Percentiles rank a stretch among this genome's conserved stretches.
phyloP scores from a whole-genome alignment of 2,113 vertebrate genomes.

The Sebastes schlegelii region DNA sequence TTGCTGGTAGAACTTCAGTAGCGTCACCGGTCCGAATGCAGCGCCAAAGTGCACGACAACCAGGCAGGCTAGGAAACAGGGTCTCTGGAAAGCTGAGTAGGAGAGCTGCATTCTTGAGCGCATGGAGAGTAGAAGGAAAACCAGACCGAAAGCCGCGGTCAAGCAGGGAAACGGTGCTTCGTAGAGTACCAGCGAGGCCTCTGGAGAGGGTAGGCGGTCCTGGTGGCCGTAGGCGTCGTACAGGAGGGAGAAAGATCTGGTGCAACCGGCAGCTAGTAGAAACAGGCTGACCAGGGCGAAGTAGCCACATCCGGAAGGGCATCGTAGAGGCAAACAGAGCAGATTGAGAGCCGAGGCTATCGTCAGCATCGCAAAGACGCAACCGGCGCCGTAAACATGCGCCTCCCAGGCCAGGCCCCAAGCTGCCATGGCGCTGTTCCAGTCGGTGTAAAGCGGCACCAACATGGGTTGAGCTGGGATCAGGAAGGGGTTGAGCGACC shows the following conservation, averaged over 20 bases:
- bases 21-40: slow-evolving; percentile 84
- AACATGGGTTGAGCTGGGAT: slow-evolving; percentile 82
- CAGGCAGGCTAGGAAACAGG: slow-evolving; percentile 85
- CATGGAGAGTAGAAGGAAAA: slow-evolving; percentile 90
- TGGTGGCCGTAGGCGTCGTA: slow-evolving; percentile 89
- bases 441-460: slow-evolving; percentile 87
- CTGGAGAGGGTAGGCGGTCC: slow-evolving; percentile 81
- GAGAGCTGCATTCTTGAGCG: slow-evolving; percentile 85
- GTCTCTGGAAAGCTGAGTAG: slow-evolving; percentile 85
- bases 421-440: slow-evolving; percentile 88
- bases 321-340: slow-evolving; percentile 87
- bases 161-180: slow-evolving; percentile 91
- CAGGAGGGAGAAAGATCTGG: slow-evolving; percentile 86
- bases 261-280: slow-evolving; percentile 83
- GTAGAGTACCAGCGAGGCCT: slow-evolving; percentile 84
- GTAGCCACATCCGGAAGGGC: slow-evolving; percentile 88
- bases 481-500: slow-evolving; percentile 67
- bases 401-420: slow-evolving; percentile 94
- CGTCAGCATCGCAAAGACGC: slow-evolving; percentile 86
- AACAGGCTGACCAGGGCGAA: slow-evolving; percentile 88
- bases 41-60: slow-evolving; percentile 86
- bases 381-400: slow-evolving; percentile 89
- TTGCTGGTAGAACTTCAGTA: slow-evolving; percentile 83
- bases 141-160: slow-evolving; percentile 88
- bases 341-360: slow-evolving; percentile 87